Evolutionary conservation across 1,140 invertebrate species (phyloP).

Genomic region (Zaprionus taronus): DNA sequence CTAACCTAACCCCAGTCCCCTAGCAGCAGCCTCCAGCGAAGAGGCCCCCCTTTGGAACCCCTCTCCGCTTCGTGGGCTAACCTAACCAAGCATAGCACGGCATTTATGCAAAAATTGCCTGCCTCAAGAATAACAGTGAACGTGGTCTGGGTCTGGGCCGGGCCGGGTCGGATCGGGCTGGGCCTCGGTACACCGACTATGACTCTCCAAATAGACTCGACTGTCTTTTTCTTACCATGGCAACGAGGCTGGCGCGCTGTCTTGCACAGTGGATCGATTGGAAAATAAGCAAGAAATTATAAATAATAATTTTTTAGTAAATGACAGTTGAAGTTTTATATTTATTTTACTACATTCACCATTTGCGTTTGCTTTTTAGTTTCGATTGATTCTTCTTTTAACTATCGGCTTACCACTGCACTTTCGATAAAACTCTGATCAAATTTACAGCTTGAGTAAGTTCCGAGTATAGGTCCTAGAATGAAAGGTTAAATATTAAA

Average conservation of each 20-base stretch:
- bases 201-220: slow-evolving; percentile 63
- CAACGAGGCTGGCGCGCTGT: slow-evolving; percentile 11
- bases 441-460: no score
- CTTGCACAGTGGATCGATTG: slow-evolving; percentile 37
- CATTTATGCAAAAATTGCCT: slow-evolving; percentile 73
- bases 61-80: slow-evolving; percentile 18
- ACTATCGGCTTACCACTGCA: no score
- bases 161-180: not conserved
- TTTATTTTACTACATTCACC: no score
- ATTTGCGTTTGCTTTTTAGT: no score
- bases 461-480: no score
- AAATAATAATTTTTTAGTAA: not conserved
- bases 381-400: no score
- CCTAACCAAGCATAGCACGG: slow-evolving; percentile 56
- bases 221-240: slow-evolving; percentile 40
- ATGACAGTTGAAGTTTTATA: not conserved
- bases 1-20: slow-evolving; percentile 6
- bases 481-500: no score
- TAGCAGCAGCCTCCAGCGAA: not conserved
- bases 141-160: not conserved
- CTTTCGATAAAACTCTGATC: no score
- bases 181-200: slow-evolving; percentile 5
- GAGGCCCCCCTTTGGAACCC: not conserved
- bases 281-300: not conserved
- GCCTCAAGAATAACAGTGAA: slow-evolving; percentile 15